Percentiles rank a stretch among this genome's conserved stretches.
Conservation (phyloP, 2,888 invertebrate species). For the Luperina nickerlii region DNA sequence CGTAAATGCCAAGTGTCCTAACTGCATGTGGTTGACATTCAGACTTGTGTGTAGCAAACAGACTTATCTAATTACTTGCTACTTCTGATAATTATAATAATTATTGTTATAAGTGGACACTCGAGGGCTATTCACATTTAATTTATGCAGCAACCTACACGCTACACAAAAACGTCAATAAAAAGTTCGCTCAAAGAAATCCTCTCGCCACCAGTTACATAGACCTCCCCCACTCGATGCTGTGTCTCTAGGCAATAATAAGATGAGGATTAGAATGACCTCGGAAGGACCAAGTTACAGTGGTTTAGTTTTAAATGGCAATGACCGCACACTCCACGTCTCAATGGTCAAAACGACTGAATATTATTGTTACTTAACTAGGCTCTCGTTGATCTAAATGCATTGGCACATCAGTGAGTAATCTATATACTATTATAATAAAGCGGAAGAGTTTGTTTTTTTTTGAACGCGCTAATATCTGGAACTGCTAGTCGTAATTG, state of each 20-base stretch:
- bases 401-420: conserved; percentile 8
- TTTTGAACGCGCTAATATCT: background rate
- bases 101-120: conserved; percentile 30
- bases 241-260: conserved; percentile 10
- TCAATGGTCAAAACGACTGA: conserved; percentile 65
- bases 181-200: conserved; percentile 66
- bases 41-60: conserved; percentile 12
- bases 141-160: conserved; percentile 48
- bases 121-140: conserved; percentile 37
- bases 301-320: conserved; percentile 80
- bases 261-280: conserved; percentile 61
- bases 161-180: conserved; percentile 54
- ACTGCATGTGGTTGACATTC: conserved; percentile 35
- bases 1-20: conserved; percentile 25
- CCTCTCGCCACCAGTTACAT: conserved; percentile 54
- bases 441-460: background rate
- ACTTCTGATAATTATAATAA: conserved; percentile 20
- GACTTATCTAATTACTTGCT: conserved; percentile 25
- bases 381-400: conserved; percentile 34
- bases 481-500: background rate
- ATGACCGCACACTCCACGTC: conserved; percentile 76
- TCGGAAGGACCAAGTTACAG: conserved; percentile 59
- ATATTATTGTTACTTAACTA: conserved; percentile 60
- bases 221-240: conserved; percentile 56
- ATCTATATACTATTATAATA: background rate